A percentile compares a stretch with the other conserved stretches of the same genome.
These are phyloP conservation scores for Gymnoscelis rufifasciata DNA, from an alignment of 2,888 invertebrate species.

Conservation along the genomic window DNA sequence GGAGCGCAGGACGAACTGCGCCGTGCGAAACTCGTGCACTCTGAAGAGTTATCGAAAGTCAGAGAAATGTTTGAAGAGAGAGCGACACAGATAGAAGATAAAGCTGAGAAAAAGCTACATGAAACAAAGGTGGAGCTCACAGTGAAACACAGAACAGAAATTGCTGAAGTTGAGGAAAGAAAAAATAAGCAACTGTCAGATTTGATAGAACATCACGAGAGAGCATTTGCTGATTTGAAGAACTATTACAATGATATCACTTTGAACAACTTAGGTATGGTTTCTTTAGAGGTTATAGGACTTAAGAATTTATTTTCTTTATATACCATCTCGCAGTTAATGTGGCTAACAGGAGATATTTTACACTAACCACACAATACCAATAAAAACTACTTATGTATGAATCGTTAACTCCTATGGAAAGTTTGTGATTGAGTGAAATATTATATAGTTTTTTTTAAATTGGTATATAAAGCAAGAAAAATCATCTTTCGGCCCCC, in stretches of 20 bases:
- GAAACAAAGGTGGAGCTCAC: slow-evolving; percentile 85
- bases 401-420: no score
- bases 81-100: slow-evolving; percentile 74
- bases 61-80: slow-evolving; percentile 72
- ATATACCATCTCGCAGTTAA: neutral
- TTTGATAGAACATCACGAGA: slow-evolving; percentile 89
- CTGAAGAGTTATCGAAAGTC: slow-evolving; percentile 84
- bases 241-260: slow-evolving; percentile 97
- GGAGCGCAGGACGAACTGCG: slow-evolving; percentile 86
- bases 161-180: slow-evolving; percentile 93
- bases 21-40: slow-evolving; percentile 84
- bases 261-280: slow-evolving; percentile 91
- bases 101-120: slow-evolving; percentile 85
- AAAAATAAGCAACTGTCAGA: slow-evolving; percentile 92
- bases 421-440: no score
- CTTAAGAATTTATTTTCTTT: slow-evolving; percentile 9
- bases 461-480: no score
- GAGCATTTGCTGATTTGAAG: slow-evolving; percentile 92
- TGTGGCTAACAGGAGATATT: no score
- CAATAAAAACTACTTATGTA: no score
- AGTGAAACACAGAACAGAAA: slow-evolving; percentile 88
- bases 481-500: no score
- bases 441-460: no score
- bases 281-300: no score
- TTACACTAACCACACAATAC: no score